Evolutionary conservation across 2,113 vertebrate genomes (phyloP), one percentile per base, ranked within the genome.

Genomic region (Callaeas wilsoni): DNA sequence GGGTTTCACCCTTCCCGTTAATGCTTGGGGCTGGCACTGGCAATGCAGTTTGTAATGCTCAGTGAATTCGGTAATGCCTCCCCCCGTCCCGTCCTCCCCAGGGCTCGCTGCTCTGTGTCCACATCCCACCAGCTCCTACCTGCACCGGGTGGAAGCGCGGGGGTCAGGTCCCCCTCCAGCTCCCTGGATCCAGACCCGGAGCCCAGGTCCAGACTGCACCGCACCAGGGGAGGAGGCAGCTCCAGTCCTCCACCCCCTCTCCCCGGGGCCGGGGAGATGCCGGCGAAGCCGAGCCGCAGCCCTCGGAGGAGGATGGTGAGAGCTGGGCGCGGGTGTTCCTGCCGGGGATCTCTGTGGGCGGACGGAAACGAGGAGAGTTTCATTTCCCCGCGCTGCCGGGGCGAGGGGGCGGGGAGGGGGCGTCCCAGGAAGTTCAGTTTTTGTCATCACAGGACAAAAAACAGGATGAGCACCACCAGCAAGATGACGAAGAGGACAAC

Each of bases 401-500:
- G 37, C 2, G 0, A 65, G 65, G 79, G 78, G 88, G 79, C 3
- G 7, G 82, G 89, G 76, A 91, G 75, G 69, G 87, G 67, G 60
- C 11, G 17, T 89, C 92, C 12, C 3, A 86, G 68, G 59, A 79
- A 91, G 86, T 74, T 87, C 74, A 47, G 53, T 94, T 65, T 68
- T 86, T 68, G 73, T 68, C 46, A 41, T 99, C 99, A 99, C 97
- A 99, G 98, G 90, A 98, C 95, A 26, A 99, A 96, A 95, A 99
- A 98, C 91, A 99, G 98, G 94, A 99, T 96, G 95, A 99, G 96
- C 97, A 99, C 97, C 18, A 99, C 98, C 80, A 99, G 89, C 85
- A 99, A 98, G 96, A 99, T 97, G 27, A 92, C 74, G 3, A 99
- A 98, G 91, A 99, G 98, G 90, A 99, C 9, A 4, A 98, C 98